These are phyloP conservation scores for Oryzias sinensis DNA, from an alignment of 2,797 vertebrate species.

Conservation along the genomic window DNA sequence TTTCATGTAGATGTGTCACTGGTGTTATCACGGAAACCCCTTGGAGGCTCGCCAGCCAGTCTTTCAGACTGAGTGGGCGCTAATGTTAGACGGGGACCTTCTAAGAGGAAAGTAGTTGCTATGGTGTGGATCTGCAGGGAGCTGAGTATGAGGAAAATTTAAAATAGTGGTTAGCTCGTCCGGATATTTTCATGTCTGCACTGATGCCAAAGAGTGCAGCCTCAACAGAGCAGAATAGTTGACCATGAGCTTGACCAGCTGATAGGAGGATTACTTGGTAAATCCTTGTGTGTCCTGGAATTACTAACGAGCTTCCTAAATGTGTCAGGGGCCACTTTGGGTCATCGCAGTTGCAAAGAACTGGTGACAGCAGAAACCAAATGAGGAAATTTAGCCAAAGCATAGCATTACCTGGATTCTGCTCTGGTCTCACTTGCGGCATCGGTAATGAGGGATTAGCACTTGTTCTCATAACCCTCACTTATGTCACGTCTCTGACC, in stretches of 20 bases:
- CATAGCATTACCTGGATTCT: neutral
- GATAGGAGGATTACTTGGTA: slow-evolving; percentile 56
- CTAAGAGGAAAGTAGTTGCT: slow-evolving; percentile 12
- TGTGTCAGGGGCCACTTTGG: slow-evolving; percentile 20
- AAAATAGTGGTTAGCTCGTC: too few relatives aligned
- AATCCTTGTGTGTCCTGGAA: slow-evolving; percentile 62
- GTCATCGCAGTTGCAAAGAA: slow-evolving; percentile 2
- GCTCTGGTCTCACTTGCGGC: neutral
- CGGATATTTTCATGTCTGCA: neutral
- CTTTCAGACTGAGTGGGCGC: slow-evolving; percentile 17
- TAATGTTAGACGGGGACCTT: slow-evolving; percentile 12
- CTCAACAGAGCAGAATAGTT: slow-evolving; percentile 32
- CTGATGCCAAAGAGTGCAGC: neutral
- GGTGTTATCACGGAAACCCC: slow-evolving; percentile 39
- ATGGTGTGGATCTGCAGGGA: neutral
- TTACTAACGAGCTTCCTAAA: slow-evolving; percentile 49
- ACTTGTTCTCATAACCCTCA: slow-evolving; percentile 9
- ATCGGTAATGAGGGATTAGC: slow-evolving; percentile 16
- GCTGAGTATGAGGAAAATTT: too few relatives aligned
- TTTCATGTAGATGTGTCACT: slow-evolving; percentile 13
- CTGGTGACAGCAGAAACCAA: neutral
- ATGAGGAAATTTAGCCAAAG: neutral
- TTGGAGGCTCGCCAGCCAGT: slow-evolving; percentile 29
- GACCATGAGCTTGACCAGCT: slow-evolving; percentile 34
- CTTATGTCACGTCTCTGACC: slow-evolving; percentile 33